Evolutionary conservation across 1,140 invertebrate species (phyloP).

Genomic region (Palaemon carinicauda): DNA sequence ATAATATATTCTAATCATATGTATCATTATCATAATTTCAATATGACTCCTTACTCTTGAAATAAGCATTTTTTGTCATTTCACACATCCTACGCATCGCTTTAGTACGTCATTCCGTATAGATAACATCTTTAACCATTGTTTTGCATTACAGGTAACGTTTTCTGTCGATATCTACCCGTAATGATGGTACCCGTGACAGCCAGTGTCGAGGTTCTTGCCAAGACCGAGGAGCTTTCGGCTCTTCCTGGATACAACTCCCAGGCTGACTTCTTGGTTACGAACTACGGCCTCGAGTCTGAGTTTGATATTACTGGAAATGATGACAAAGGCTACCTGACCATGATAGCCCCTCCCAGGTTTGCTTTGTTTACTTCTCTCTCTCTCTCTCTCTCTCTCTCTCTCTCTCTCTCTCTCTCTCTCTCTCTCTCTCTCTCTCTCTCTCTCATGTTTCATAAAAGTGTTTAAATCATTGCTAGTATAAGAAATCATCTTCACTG

Average conservation of each 20-base stretch:
- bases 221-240: not conserved
- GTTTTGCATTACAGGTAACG: not conserved
- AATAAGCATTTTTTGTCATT: too few relatives aligned
- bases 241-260: not conserved
- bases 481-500: too few relatives aligned
- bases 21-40: too few relatives aligned
- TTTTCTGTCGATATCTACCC: not conserved
- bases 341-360: not conserved
- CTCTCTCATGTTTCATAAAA: too few relatives aligned
- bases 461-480: too few relatives aligned
- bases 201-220: not conserved
- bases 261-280: not conserved
- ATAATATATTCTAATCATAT: too few relatives aligned
- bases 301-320: not conserved
- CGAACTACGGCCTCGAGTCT: not conserved
- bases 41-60: too few relatives aligned
- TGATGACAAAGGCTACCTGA: not conserved
- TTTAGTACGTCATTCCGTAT: too few relatives aligned
- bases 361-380: not conserved
- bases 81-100: too few relatives aligned
- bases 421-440: too few relatives aligned
- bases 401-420: too few relatives aligned
- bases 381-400: too few relatives aligned
- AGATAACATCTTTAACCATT: not conserved
- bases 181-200: not conserved